phyloP scores from a whole-genome alignment of 2,113 vertebrate species.

The Actenoides hombroni region DNA sequence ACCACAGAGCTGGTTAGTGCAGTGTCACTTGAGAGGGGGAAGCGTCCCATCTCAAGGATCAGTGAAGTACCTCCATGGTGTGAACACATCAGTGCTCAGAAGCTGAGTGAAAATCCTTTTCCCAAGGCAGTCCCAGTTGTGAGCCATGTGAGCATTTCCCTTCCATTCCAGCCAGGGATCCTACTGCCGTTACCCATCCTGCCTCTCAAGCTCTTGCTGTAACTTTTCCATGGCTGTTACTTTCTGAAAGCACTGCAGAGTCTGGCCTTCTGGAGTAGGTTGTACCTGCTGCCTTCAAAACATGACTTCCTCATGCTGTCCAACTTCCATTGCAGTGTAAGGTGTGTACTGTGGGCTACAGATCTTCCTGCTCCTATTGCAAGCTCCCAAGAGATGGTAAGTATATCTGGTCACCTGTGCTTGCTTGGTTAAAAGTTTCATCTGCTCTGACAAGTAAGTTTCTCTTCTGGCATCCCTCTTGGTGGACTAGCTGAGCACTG shows the following conservation, averaged over 20 bases:
- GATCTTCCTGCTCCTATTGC: conserved; percentile 79
- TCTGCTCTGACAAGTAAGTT: not conserved
- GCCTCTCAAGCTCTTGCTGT: not conserved
- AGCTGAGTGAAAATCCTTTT: not conserved
- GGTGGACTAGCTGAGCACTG: not conserved
- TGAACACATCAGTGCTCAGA: not conserved
- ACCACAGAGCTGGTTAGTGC: not conserved
- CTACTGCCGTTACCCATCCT: not conserved
- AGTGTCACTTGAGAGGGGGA: not conserved
- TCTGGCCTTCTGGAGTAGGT: not conserved
- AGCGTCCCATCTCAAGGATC: not conserved
- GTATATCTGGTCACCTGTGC: not conserved
- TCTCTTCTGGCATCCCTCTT: not conserved
- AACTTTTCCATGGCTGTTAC: not conserved
- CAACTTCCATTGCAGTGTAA: conserved; percentile 75
- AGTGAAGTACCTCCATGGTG: not conserved
- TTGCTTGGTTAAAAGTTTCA: not conserved
- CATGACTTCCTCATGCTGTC: conserved; percentile 9
- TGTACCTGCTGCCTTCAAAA: not conserved
- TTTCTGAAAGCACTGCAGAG: not conserved
- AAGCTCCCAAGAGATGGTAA: conserved; percentile 79
- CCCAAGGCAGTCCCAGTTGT: not conserved
- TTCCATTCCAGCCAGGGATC: not conserved
- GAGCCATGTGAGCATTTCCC: not conserved
- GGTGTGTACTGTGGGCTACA: conserved; percentile 70